Conservation (phyloP, 2,113 vertebrate genomes). For the Psilopsiagon aymara region DNA sequence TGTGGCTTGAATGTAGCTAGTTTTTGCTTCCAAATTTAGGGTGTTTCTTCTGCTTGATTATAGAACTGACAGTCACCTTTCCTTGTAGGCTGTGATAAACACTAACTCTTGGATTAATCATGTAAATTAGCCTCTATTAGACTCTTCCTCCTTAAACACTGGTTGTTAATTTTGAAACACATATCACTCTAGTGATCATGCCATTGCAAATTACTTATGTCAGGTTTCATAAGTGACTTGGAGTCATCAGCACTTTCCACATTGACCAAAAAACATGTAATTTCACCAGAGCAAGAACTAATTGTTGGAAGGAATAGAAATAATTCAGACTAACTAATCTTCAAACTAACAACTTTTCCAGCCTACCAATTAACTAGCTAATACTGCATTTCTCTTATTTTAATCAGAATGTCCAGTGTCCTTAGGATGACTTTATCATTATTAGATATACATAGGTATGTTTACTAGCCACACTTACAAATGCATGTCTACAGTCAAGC, state of each 20-base stretch:
- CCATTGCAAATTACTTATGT: neutral
- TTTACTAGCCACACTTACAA: neutral
- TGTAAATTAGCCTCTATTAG: neutral
- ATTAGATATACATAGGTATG: neutral
- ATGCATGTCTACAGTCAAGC: neutral
- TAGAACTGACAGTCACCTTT: neutral
- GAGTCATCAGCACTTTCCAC: neutral
- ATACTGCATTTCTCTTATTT: neutral
- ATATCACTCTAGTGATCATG: neutral
- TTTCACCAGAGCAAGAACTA: neutral
- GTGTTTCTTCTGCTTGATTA: neutral
- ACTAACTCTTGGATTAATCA: neutral
- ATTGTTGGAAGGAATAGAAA: neutral
- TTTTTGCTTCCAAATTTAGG: constrained; percentile 52
- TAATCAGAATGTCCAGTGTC: neutral
- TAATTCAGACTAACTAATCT: neutral
- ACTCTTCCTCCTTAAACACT: neutral
- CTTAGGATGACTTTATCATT: neutral
- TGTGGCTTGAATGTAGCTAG: constrained; percentile 20
- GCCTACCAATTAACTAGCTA: neutral
- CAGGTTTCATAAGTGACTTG: neutral
- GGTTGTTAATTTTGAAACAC: neutral
- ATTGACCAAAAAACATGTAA: neutral
- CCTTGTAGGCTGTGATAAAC: neutral
- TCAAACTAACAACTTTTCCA: neutral